phyloP scores from a whole-genome alignment of 1,140 invertebrate species.

The Globodera rostochiensis region DNA sequence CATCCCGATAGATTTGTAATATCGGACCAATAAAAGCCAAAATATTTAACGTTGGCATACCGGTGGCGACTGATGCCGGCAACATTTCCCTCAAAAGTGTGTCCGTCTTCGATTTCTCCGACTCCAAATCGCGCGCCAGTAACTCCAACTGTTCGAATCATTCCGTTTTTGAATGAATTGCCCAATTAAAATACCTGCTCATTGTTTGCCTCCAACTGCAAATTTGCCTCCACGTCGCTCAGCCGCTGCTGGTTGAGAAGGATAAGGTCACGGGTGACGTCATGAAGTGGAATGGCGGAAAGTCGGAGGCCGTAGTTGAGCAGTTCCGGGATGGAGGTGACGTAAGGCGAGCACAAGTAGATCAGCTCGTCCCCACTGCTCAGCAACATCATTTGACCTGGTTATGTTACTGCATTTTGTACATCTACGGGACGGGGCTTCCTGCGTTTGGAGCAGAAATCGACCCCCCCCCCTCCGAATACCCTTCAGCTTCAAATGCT shows the following conservation, averaged over 20 bases:
- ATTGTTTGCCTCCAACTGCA: constrained; percentile 85
- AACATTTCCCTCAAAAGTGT: constrained; percentile 66
- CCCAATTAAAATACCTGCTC: constrained; percentile 73
- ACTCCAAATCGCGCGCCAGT: constrained; percentile 88
- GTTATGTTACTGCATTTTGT: not conserved
- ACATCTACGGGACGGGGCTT: not conserved
- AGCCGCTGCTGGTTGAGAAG: constrained; percentile 95
- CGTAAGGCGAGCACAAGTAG: constrained; percentile 60
- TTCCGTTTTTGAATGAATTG: too few relatives aligned
- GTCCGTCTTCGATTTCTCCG: constrained; percentile 94
- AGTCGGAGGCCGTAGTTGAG: constrained; percentile 77
- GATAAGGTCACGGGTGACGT: constrained; percentile 92
- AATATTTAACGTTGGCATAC: not conserved
- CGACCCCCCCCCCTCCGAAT: too few relatives aligned
- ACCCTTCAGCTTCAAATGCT: constrained; percentile 38
- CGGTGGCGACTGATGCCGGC: constrained; percentile 53
- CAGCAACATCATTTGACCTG: constrained; percentile 62
- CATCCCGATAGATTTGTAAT: not conserved
- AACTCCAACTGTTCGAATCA: constrained; percentile 74
- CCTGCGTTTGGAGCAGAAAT: not conserved
- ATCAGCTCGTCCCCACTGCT: constrained; percentile 52
- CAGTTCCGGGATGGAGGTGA: constrained; percentile 63
- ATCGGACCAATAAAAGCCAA: too few relatives aligned
- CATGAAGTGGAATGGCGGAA: constrained; percentile 92
- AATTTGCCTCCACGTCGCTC: constrained; percentile 91